These are phyloP conservation scores for Hoplias malabaricus DNA, from an alignment of 2,113 vertebrate species.

Conservation along the genomic window DNA sequence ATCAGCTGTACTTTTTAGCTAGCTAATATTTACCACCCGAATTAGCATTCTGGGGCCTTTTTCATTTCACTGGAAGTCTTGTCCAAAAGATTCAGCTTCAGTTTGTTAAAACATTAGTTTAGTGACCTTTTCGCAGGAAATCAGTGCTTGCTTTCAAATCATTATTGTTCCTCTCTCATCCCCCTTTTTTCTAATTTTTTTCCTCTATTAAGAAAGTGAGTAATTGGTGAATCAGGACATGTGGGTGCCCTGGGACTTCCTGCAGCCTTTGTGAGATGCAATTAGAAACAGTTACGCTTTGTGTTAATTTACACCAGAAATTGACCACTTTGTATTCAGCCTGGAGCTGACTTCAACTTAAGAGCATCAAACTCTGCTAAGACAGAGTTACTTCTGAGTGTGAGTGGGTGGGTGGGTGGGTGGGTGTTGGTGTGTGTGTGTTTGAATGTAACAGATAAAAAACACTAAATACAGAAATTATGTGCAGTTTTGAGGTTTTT, in stretches of 20 bases:
- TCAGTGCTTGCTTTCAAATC: neutral
- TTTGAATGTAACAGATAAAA: too few relatives aligned
- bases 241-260: neutral
- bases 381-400: neutral
- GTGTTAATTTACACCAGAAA: neutral
- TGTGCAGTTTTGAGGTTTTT: too few relatives aligned
- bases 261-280: neutral
- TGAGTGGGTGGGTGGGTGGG: too few relatives aligned
- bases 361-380: neutral
- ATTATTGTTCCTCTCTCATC: neutral
- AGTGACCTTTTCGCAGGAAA: neutral
- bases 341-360: neutral
- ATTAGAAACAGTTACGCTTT: constrained; percentile 1
- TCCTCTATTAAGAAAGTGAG: neutral
- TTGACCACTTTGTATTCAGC: neutral
- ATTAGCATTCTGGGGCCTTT: neutral
- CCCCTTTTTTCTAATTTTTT: neutral
- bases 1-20: neutral
- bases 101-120: neutral
- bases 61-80: neutral
- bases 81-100: neutral
- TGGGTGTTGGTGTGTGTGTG: too few relatives aligned
- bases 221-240: neutral
- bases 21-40: neutral
- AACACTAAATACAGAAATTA: too few relatives aligned